Base-by-base conservation (phyloP, 2,888 invertebrate genomes). In the Drosophila rubida region DNA sequence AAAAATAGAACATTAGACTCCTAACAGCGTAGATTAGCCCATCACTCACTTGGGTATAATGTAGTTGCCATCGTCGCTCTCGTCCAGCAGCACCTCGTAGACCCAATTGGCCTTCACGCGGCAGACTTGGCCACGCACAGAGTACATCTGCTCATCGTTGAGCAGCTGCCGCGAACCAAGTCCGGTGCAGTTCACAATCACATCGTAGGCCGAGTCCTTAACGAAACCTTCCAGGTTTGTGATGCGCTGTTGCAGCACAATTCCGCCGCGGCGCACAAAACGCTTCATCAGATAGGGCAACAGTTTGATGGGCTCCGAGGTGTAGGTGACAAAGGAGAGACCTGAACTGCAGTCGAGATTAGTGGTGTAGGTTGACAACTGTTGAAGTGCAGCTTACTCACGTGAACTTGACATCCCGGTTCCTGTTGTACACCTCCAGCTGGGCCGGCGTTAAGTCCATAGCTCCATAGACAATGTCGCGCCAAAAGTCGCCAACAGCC, bases 141-240 rank as follows among this genome's bases (percentile, higher is more conserved):
- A 94, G 57, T 92, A 91, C 48, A 96, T 92, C 32, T 89, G 88
- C 0, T 90, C 75, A 92, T 97, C 97, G 0, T 93, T 92, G 0
- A 94, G 93, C 0, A 97, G 90, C 7, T 92, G 72, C 73, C 93
- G 92, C 0, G 97, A 94, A 0, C 94, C 94, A 0, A 97, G 86
- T 0, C 91, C 97, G 1, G 94, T 93, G 78, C 97, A 97, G 90
- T 97, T 97, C 42, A 97, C 93, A n/a, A 97, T 92, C 0, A 96
- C 93, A 87, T 96, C 95, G 81, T 92, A 95, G 0, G 91, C 90
- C 0, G 81, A 81, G 0, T 75, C 76, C 0, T 54, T 39, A 0
- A 91, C 78, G 14, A 94, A 89, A 30, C 93, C 92, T 4, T 94
- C 89, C 0, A 95, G 88, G 50, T 93, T 90, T 9, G 93, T 91